Evolutionary conservation across 1,140 invertebrate genomes (phyloP).

Genomic region (Temnothorax longispinosus): DNA sequence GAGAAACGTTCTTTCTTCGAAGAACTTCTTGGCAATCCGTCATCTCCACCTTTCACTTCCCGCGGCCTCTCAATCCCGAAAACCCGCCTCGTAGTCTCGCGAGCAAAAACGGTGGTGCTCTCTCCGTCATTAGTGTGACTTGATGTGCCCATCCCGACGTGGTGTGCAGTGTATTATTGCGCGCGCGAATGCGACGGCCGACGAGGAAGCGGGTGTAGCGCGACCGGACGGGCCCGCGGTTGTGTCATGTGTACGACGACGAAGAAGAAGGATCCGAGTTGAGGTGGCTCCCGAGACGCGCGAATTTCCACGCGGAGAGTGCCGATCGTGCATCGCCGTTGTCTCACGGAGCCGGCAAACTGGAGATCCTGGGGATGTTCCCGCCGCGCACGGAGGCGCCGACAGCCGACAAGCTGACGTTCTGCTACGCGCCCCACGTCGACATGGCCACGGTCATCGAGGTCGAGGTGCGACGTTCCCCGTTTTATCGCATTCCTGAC

Average conservation of each 20-base stretch:
- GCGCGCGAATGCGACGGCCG: conserved; percentile 33
- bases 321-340: conserved; percentile 39
- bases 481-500: background rate
- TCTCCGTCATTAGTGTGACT: conserved; percentile 16
- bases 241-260: conserved; percentile 50
- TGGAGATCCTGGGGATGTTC: conserved; percentile 85
- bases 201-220: background rate
- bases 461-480: conserved; percentile 80
- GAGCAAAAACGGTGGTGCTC: background rate
- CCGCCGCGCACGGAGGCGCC: conserved; percentile 84
- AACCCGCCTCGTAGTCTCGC: background rate
- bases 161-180: conserved; percentile 36
- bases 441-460: conserved; percentile 85
- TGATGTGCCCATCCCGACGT: conserved; percentile 31
- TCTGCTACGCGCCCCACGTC: conserved; percentile 85
- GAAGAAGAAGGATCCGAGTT: conserved; percentile 29
- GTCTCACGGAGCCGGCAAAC: conserved; percentile 73
- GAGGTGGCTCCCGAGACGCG: conserved; percentile 57
- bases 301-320: conserved; percentile 6
- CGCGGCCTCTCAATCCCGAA: background rate
- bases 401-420: conserved; percentile 84
- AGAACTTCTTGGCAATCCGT: background rate
- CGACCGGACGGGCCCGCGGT: conserved; percentile 26
- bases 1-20: background rate
- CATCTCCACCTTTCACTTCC: background rate